phyloP scores from a whole-genome alignment of 1,140 invertebrate genomes.

The Danaus plexippus region DNA sequence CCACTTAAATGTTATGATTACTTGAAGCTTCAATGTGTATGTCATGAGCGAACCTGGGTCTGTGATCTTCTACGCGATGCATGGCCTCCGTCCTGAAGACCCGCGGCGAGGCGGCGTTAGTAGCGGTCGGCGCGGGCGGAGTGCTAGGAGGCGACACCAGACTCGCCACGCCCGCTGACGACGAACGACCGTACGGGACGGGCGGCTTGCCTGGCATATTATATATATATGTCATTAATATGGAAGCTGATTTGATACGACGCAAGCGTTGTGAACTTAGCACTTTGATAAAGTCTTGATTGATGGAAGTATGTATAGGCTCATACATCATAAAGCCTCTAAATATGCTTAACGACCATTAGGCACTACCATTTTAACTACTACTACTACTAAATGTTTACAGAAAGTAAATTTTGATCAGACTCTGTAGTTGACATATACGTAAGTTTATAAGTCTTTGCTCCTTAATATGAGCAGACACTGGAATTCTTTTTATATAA shows the following conservation, averaged over 20 bases:
- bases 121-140: slow-evolving; percentile 30
- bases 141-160: slow-evolving; percentile 36
- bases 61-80: slow-evolving; percentile 62
- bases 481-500: too few species aligned
- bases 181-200: slow-evolving; percentile 74
- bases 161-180: slow-evolving; percentile 64
- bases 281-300: background rate
- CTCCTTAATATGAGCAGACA: too few species aligned
- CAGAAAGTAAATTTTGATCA: background rate
- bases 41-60: slow-evolving; percentile 39
- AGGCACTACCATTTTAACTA: too few species aligned
- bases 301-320: background rate
- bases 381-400: too few species aligned
- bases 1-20: too few species aligned
- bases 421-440: too few species aligned
- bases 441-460: too few species aligned
- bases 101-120: slow-evolving; percentile 27
- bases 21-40: too few species aligned
- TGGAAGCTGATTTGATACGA: too few species aligned
- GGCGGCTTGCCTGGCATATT: slow-evolving; percentile 69
- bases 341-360: too few species aligned
- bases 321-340: too few species aligned
- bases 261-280: background rate
- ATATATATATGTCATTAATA: too few species aligned
- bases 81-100: slow-evolving; percentile 66